These are phyloP conservation scores for Cephalopterus ornatus DNA, from an alignment of 2,113 vertebrate species.

Conservation along the genomic window DNA sequence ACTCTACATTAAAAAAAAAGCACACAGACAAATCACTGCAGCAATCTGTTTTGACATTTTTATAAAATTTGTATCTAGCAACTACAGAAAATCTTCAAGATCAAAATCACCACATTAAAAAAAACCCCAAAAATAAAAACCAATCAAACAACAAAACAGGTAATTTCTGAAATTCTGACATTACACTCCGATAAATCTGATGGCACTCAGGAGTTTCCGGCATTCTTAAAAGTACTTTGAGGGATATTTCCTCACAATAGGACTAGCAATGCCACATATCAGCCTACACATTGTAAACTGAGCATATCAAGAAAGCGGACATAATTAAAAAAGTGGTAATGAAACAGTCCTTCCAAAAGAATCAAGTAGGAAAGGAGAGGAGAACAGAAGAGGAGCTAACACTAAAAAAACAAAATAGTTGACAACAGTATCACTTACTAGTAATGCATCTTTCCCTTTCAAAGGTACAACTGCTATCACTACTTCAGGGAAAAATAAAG, in stretches of 20 bases:
- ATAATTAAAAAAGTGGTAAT: not conserved
- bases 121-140: not conserved
- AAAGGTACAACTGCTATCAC: not conserved
- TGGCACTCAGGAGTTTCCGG: not conserved
- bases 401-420: accelerated
- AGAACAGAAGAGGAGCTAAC: not conserved
- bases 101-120: not conserved
- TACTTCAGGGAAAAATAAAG: not conserved
- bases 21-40: not conserved
- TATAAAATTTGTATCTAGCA: not conserved
- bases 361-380: not conserved
- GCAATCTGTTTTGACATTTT: not conserved
- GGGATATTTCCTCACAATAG: not conserved
- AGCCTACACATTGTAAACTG: not conserved
- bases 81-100: not conserved
- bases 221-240: not conserved
- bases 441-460: not conserved
- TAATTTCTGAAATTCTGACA: not conserved
- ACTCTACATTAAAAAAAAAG: not conserved
- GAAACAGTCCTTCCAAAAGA: not conserved
- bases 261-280: not conserved
- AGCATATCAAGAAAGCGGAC: not conserved
- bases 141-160: not conserved
- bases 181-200: not conserved
- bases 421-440: not conserved